These are phyloP conservation scores for Hozukius guyotensis DNA, from an alignment of 2,797 vertebrate genomes.

Conservation along the genomic window DNA sequence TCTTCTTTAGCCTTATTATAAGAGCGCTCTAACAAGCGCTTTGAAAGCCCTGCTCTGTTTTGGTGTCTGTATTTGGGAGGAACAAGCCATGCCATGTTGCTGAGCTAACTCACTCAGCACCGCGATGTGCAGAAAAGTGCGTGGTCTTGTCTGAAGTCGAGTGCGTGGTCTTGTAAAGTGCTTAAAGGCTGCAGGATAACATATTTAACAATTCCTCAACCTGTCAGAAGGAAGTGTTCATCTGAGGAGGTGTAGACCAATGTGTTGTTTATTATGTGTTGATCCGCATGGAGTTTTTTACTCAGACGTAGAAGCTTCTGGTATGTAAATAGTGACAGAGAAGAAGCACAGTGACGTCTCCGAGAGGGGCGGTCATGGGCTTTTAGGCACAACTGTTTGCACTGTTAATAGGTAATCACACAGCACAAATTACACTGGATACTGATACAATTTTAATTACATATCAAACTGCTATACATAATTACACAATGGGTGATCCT, in stretches of 20 bases:
- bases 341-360: constrained; percentile 45
- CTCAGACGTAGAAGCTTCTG: constrained; percentile 41
- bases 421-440: constrained; percentile 76
- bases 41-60: constrained; percentile 52
- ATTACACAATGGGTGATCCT: constrained; percentile 82
- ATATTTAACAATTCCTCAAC: constrained; percentile 5
- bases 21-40: constrained; percentile 54
- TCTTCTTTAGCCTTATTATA: constrained; percentile 57
- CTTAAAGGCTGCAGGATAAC: not conserved
- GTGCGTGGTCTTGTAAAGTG: constrained; percentile 2
- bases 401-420: constrained; percentile 80
- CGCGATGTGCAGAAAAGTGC: not conserved
- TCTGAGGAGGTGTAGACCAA: not conserved
- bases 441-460: constrained; percentile 82
- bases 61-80: constrained; percentile 20
- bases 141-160: constrained; percentile 26
- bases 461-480: constrained; percentile 80
- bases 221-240: not conserved
- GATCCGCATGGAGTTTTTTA: not conserved
- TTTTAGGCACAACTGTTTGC: constrained; percentile 80
- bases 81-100: constrained; percentile 17
- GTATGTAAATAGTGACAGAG: constrained; percentile 51
- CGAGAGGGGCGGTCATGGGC: constrained; percentile 75
- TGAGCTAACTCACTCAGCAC: not conserved
- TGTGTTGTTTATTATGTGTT: not conserved